phyloP scores from a whole-genome alignment of 2,888 invertebrate species.

The Amphimallon solstitiale region DNA sequence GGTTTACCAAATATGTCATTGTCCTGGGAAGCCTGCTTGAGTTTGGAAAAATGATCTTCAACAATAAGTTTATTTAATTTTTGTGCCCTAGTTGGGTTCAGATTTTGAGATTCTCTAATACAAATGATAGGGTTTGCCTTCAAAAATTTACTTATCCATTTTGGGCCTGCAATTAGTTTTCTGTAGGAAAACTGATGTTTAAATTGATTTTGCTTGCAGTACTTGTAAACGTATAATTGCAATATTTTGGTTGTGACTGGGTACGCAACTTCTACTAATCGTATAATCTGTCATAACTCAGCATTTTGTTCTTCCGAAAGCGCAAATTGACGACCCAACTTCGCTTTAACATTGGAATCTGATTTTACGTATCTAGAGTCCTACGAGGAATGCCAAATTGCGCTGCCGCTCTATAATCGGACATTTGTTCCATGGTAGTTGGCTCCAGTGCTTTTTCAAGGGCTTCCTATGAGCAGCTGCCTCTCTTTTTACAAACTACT shows the following conservation, averaged over 20 bases:
- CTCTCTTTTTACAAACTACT: not conserved
- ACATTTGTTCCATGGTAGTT: not conserved
- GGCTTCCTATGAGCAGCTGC: not conserved
- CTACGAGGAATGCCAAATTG: too few species aligned
- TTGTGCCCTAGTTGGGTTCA: not conserved
- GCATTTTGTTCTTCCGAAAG: not conserved
- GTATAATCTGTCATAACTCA: not conserved
- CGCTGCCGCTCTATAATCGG: too few species aligned
- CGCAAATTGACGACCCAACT: not conserved
- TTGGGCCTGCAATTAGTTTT: not conserved
- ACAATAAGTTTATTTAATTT: too few species aligned
- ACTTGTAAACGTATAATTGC: not conserved
- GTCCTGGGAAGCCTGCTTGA: too few species aligned
- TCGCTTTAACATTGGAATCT: too few species aligned
- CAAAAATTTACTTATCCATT: not conserved
- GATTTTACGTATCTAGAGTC: too few species aligned
- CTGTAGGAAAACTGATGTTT: not conserved
- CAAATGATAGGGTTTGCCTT: not conserved
- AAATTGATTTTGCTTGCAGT: slow-evolving; percentile 3
- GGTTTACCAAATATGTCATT: too few species aligned
- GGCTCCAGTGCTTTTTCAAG: not conserved
- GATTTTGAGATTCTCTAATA: not conserved
- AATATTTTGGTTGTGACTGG: too few species aligned
- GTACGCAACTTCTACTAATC: not conserved
- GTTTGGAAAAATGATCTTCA: too few species aligned